These are phyloP conservation scores for Nothura maculosa DNA, from an alignment of 2,797 vertebrate species.

Conservation along the genomic window DNA sequence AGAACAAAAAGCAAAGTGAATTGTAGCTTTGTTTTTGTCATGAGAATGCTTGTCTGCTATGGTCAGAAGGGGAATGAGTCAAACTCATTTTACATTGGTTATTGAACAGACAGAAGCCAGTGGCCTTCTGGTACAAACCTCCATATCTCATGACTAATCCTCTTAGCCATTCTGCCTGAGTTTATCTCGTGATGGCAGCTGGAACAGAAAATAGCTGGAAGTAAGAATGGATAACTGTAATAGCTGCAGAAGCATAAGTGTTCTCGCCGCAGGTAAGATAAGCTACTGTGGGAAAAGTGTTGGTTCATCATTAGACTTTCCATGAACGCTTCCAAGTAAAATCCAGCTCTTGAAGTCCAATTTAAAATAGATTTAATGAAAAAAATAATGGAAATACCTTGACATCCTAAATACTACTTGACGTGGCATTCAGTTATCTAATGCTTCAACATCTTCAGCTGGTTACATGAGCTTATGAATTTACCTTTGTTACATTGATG, in stretches of 20 bases:
- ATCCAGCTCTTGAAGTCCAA: constrained; percentile 14
- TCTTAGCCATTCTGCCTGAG: background rate
- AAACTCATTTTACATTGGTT: background rate
- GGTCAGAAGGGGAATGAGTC: background rate
- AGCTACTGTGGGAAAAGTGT: background rate
- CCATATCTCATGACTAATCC: background rate
- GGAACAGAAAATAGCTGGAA: background rate
- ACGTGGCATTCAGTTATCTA: background rate
- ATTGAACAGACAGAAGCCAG: background rate
- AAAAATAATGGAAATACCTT: background rate
- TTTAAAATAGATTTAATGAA: background rate
- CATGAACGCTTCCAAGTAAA: background rate
- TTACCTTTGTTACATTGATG: background rate
- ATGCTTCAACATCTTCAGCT: background rate
- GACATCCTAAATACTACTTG: too few species aligned
- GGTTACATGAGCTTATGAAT: background rate
- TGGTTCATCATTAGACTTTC: constrained; percentile 29
- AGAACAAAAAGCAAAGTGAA: background rate
- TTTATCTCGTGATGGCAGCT: background rate
- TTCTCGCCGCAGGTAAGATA: background rate
- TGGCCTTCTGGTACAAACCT: background rate
- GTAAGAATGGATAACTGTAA: background rate
- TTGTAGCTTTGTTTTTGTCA: background rate
- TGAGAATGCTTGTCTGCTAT: background rate
- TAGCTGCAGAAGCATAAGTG: background rate